Percentiles rank a stretch among this genome's conserved stretches.
Evolutionary conservation across 2,888 invertebrate species (phyloP).

Genomic region (Drosophila acutilabella): DNA sequence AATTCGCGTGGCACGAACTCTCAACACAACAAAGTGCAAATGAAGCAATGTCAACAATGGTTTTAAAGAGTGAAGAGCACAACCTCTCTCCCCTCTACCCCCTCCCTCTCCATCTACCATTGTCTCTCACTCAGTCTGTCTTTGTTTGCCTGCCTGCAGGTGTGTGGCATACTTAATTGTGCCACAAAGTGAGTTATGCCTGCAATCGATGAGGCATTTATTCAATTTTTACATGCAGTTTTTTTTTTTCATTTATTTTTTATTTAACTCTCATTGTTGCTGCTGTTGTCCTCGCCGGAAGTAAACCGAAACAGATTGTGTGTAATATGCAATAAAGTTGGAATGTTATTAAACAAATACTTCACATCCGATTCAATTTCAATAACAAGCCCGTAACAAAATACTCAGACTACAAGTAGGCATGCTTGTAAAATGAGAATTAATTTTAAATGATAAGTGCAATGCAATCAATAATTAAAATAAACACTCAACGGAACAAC

Average conservation of each 20-base stretch:
- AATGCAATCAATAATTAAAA: background rate
- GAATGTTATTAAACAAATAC: constrained; percentile 20
- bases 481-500: background rate
- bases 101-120: too few relatives aligned
- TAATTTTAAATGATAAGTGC: background rate
- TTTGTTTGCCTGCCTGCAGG: constrained; percentile 17
- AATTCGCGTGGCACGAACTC: constrained; percentile 10
- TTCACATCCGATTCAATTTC: constrained; percentile 2
- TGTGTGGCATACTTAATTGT: constrained; percentile 66
- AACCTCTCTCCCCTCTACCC: background rate
- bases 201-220: constrained; percentile 52
- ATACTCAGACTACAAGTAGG: background rate
- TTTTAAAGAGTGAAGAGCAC: constrained; percentile 14
- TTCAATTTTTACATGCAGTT: constrained; percentile 11
- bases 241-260: constrained; percentile 2
- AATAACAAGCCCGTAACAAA: background rate
- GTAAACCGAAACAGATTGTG: constrained; percentile 33
- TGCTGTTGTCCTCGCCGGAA: constrained; percentile 25
- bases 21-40: constrained; percentile 50
- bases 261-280: constrained; percentile 15
- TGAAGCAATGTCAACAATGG: constrained; percentile 69
- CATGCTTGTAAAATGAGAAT: background rate
- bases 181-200: constrained; percentile 72
- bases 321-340: constrained; percentile 17
- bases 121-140: background rate